Conservation (phyloP, 2,797 vertebrate species). For the Falco peregrinus region DNA sequence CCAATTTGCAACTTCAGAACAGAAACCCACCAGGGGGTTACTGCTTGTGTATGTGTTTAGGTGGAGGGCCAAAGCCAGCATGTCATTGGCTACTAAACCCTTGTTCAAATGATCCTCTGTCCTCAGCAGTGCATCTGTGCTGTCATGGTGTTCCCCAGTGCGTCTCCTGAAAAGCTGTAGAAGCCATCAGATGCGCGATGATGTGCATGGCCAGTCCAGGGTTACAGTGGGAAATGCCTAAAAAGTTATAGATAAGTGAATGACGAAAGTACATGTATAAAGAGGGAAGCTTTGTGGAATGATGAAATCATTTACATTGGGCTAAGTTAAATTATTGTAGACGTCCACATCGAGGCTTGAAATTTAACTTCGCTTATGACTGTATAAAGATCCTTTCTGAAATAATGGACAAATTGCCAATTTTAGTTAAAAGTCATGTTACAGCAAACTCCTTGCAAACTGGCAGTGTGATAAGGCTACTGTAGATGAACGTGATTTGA, state of each 20-base stretch:
- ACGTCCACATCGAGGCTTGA: background rate
- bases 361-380: background rate
- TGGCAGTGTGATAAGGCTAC: background rate
- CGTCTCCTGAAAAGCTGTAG: background rate
- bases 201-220: background rate
- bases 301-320: background rate
- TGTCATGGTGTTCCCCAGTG: background rate
- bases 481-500: background rate
- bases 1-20: background rate
- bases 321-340: background rate
- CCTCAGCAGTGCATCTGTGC: background rate
- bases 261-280: background rate
- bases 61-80: background rate
- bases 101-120: background rate
- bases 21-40: background rate
- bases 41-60: background rate
- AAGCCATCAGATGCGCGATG: background rate
- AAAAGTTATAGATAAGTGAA: background rate
- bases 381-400: background rate
- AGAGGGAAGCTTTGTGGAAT: background rate
- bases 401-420: background rate
- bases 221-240: background rate
- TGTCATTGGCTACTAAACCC: background rate
- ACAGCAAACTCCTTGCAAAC: background rate
- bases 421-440: background rate